Evolutionary conservation across 2,888 invertebrate species (phyloP).

Genomic region (Lasioglossum vierecki): DNA sequence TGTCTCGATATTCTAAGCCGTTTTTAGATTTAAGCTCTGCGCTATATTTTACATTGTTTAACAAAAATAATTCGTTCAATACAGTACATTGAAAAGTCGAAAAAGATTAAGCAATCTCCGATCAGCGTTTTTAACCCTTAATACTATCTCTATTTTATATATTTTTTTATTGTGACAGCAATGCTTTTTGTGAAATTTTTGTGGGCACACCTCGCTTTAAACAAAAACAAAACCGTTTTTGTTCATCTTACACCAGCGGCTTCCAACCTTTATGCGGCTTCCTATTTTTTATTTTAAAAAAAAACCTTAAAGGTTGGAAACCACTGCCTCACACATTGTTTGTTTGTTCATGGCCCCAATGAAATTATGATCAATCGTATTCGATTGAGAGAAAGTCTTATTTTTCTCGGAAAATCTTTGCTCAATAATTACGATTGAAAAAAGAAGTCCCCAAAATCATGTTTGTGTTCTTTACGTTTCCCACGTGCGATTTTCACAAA

Average conservation of each 20-base stretch:
- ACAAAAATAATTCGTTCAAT: not conserved
- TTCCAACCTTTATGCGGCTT: too few relatives aligned
- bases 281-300: too few relatives aligned
- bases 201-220: slow-evolving; percentile 11
- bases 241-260: not conserved
- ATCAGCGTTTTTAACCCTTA: slow-evolving; percentile 50
- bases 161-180: not conserved
- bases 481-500: not conserved
- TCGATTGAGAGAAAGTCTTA: not conserved
- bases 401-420: not conserved
- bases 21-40: not conserved
- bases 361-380: not conserved
- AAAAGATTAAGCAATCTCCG: not conserved
- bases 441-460: not conserved
- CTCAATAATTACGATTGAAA: too few relatives aligned
- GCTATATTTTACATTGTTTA: not conserved
- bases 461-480: not conserved
- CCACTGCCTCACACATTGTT: not conserved
- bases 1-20: slow-evolving; percentile 37
- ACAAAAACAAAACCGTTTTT: not conserved
- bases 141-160: slow-evolving; percentile 9
- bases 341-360: not conserved
- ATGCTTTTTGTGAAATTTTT: slow-evolving; percentile 43
- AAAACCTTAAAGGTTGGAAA: too few relatives aligned
- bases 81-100: not conserved